These are phyloP conservation scores for Silurus asotus DNA, from an alignment of 2,113 vertebrate genomes.

Conservation along the genomic window DNA sequence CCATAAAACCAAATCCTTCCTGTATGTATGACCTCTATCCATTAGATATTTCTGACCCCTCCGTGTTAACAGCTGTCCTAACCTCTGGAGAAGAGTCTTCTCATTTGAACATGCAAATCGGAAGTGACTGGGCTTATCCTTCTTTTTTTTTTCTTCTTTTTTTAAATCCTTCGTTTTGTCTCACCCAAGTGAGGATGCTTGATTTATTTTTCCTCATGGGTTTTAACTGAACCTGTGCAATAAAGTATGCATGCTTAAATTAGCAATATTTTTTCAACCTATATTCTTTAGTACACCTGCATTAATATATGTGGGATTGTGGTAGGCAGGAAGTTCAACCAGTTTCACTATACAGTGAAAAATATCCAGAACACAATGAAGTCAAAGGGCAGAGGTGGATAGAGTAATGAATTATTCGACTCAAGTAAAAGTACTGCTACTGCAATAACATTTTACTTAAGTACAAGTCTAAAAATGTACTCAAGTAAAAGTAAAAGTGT, in stretches of 20 bases:
- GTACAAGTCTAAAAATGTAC: no score
- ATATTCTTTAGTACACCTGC: not conserved
- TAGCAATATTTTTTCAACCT: not conserved
- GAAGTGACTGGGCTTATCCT: slow-evolving; percentile 10
- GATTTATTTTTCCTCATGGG: not conserved
- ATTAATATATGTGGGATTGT: not conserved
- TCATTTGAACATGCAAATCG: not conserved
- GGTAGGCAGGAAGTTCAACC: not conserved
- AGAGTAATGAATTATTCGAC: no score
- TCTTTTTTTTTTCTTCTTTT: slow-evolving; percentile 22
- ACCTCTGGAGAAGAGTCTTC: slow-evolving; percentile 35
- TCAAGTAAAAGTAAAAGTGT: no score
- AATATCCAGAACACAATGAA: not conserved
- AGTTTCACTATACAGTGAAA: not conserved
- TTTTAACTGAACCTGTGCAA: not conserved
- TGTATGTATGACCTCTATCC: slow-evolving; percentile 38
- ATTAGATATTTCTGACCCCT: slow-evolving; percentile 26
- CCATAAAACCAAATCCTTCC: slow-evolving; percentile 49
- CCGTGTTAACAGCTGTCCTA: slow-evolving; percentile 9
- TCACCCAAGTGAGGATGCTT: slow-evolving; percentile 14
- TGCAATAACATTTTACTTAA: no score
- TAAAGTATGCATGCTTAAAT: not conserved
- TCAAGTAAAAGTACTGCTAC: no score
- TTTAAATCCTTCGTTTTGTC: slow-evolving; percentile 6
- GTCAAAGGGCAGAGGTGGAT: not conserved